These are phyloP conservation scores for Galemys pyrenaicus DNA, from an alignment of 2,113 vertebrate genomes.

Conservation along the genomic window DNA sequence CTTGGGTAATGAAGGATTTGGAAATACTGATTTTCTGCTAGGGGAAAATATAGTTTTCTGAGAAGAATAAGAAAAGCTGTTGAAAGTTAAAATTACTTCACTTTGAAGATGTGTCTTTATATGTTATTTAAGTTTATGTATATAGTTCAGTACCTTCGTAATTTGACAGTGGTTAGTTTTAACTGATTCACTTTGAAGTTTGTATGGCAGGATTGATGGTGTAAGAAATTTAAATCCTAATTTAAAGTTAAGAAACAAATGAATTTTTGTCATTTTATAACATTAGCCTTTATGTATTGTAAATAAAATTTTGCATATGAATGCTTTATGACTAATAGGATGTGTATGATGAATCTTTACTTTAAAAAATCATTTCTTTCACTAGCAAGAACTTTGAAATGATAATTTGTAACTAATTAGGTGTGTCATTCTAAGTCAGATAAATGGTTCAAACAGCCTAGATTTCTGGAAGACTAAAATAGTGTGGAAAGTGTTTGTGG, in stretches of 20 bases:
- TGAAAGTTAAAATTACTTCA: slow-evolving; percentile 28
- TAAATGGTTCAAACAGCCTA: neutral
- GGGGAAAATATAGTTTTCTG: neutral
- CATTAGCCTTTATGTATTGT: neutral
- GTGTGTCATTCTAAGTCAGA: neutral
- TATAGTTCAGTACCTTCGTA: slow-evolving; percentile 12
- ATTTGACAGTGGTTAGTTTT: slow-evolving; percentile 11
- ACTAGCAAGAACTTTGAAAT: slow-evolving; percentile 7
- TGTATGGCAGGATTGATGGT: neutral
- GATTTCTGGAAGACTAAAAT: slow-evolving; percentile 34
- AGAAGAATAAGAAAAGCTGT: neutral
- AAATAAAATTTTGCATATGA: neutral
- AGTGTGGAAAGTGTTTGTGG: neutral
- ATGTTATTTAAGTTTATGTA: neutral
- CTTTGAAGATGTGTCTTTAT: slow-evolving; percentile 4
- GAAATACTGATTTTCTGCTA: neutral
- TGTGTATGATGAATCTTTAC: neutral
- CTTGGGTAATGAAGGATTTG: slow-evolving; percentile 3
- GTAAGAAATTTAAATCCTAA: neutral
- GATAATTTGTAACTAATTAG: slow-evolving; percentile 31
- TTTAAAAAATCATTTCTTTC: neutral
- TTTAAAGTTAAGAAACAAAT: neutral
- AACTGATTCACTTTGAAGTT: slow-evolving; percentile 39
- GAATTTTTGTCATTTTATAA: slow-evolving; percentile 28
- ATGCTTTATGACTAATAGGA: neutral